Percentiles rank a stretch among this genome's conserved stretches.
phyloP scores from a whole-genome alignment of 2,797 vertebrate genomes.

The Babyrousa celebensis region DNA sequence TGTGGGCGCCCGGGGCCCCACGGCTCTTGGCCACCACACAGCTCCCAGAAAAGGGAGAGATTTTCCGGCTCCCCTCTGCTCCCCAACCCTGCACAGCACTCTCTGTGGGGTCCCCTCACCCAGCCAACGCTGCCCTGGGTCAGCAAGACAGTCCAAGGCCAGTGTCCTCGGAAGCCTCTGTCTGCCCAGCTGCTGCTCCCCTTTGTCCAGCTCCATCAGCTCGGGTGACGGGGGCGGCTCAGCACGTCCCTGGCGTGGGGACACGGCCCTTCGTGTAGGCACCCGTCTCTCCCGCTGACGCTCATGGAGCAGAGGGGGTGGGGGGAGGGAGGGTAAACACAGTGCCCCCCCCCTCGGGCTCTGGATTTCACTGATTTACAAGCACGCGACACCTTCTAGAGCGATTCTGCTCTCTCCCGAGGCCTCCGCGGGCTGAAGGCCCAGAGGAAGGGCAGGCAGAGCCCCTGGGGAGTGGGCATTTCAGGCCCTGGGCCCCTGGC shows the following conservation, averaged over 20 bases:
- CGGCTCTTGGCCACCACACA: not conserved
- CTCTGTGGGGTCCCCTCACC: not conserved
- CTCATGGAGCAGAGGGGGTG: not conserved
- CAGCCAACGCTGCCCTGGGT: not conserved
- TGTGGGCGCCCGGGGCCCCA: not conserved
- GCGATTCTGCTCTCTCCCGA: not conserved
- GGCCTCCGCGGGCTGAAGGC: accelerated
- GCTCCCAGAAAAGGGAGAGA: not conserved
- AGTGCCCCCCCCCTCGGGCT: not conserved
- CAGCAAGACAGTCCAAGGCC: not conserved
- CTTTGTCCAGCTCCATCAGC: not conserved
- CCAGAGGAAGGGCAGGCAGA: not conserved
- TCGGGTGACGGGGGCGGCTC: not conserved
- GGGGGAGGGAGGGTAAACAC: not conserved
- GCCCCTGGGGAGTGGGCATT: not conserved
- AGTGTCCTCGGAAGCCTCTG: not conserved
- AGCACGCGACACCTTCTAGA: not conserved
- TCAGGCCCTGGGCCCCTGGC: not conserved
- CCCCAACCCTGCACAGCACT: not conserved
- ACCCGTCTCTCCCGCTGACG: not conserved
- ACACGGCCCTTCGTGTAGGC: not conserved
- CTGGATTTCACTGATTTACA: not conserved
- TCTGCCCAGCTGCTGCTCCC: not conserved
- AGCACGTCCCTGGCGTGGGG: not conserved
- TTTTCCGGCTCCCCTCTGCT: not conserved